These are phyloP conservation scores for Chaetorhynchus papuensis DNA, from an alignment of 2,113 vertebrate species.

Conservation along the genomic window DNA sequence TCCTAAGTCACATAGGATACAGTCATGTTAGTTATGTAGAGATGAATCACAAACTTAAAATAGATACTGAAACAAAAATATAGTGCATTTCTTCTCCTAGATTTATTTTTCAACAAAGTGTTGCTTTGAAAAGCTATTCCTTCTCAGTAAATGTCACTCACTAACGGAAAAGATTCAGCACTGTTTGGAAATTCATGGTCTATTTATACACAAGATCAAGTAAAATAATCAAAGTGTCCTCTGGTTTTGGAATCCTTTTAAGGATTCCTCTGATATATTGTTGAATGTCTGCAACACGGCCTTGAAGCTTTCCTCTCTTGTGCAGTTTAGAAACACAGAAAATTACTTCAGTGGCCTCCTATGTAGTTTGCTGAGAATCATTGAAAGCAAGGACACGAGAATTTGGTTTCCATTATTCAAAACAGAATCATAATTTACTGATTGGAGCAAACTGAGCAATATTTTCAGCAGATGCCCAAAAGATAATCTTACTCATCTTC, in stretches of 20 bases:
- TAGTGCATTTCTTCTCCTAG: not conserved
- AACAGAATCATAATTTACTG: not conserved
- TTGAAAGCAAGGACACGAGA: not conserved
- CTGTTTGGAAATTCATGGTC: not conserved
- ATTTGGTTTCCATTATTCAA: not conserved
- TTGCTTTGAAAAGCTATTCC: not conserved
- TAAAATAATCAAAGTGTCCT: not conserved
- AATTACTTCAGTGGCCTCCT: not conserved
- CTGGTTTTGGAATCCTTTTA: not conserved
- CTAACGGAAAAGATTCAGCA: not conserved
- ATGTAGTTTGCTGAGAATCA: not conserved
- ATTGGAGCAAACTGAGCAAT: not conserved
- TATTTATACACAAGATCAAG: not conserved
- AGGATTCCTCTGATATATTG: not conserved
- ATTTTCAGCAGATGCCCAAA: not conserved
- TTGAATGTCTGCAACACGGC: not conserved
- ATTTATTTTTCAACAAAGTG: not conserved
- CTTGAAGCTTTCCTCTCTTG: not conserved
- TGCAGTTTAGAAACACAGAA: not conserved
- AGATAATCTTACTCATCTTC: not conserved
- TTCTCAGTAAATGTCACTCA: not conserved
- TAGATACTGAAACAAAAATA: not conserved
- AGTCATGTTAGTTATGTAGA: not conserved
- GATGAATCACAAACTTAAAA: constrained; percentile 20
- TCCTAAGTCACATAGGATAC: not conserved